Conservation (phyloP, 2,888 invertebrate species). For the Amphimallon solstitiale region DNA sequence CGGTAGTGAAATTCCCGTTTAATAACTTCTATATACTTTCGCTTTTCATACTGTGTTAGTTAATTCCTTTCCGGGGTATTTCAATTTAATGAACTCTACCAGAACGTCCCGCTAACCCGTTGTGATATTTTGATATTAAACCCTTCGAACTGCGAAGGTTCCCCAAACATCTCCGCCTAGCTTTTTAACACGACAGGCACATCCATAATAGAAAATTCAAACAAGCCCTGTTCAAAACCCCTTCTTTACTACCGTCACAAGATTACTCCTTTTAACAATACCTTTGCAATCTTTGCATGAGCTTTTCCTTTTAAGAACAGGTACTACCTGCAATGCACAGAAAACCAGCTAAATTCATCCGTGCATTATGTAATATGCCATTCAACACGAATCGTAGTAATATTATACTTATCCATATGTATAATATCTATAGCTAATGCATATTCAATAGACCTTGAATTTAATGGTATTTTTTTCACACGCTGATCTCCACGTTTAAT, state of each 20-base stretch:
- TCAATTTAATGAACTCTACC: constrained; percentile 51
- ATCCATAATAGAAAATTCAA: not conserved
- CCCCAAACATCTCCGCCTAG: constrained; percentile 34
- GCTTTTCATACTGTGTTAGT: constrained; percentile 39
- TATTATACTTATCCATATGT: constrained; percentile 1
- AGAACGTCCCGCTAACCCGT: constrained; percentile 54
- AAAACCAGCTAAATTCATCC: no score
- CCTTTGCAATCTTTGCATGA: constrained; percentile 1
- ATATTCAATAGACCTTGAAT: constrained; percentile 34
- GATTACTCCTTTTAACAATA: constrained; percentile 9
- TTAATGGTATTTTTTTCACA: constrained; percentile 29
- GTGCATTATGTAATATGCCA: no score
- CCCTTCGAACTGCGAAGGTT: constrained; percentile 32
- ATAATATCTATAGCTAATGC: constrained; percentile 23
- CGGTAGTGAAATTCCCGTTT: no score
- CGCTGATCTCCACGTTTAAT: constrained; percentile 24
- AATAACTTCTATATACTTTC: not conserved
- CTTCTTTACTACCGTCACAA: not conserved
- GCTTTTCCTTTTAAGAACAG: not conserved
- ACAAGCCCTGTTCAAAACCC: constrained; percentile 4
- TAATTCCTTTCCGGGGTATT: constrained; percentile 39
- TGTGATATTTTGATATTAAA: constrained; percentile 51
- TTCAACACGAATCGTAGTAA: no score
- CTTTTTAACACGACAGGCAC: constrained; percentile 23
- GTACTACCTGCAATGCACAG: not conserved